Evolutionary conservation across 2,888 invertebrate species (phyloP).

Genomic region (Aethes cnicana): DNA sequence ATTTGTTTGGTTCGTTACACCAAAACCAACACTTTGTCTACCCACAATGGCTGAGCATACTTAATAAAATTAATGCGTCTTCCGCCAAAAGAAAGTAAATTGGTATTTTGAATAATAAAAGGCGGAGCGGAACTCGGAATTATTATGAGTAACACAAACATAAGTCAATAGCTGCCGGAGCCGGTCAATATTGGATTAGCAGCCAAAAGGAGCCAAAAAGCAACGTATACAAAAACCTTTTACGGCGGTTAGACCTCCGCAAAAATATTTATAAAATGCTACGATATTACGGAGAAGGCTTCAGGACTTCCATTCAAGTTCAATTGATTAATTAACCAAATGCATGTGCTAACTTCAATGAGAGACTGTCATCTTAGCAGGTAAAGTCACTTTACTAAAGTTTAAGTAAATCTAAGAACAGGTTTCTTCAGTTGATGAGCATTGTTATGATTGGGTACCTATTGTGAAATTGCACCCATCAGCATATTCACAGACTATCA

Average conservation of each 20-base stretch:
- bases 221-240: constrained; percentile 83
- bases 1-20: background rate
- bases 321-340: too few relatives aligned
- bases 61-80: constrained; percentile 50
- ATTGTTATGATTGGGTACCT: too few relatives aligned
- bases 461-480: too few relatives aligned
- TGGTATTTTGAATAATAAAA: constrained; percentile 82
- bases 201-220: constrained; percentile 81
- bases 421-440: too few relatives aligned
- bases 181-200: constrained; percentile 82
- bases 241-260: constrained; percentile 74
- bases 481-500: too few relatives aligned
- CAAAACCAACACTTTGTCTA: constrained; percentile 20
- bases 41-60: constrained; percentile 35
- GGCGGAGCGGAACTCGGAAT: constrained; percentile 64
- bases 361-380: too few relatives aligned
- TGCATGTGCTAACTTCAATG: too few relatives aligned
- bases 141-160: constrained; percentile 81
- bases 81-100: constrained; percentile 71
- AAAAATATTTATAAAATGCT: constrained; percentile 79
- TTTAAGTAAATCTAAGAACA: too few relatives aligned
- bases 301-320: constrained; percentile 22
- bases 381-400: too few relatives aligned
- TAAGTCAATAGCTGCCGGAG: constrained; percentile 80
- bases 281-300: constrained; percentile 54